Evolutionary conservation across 2,888 invertebrate species (phyloP).

Genomic region (Mesorhabditis belari): DNA sequence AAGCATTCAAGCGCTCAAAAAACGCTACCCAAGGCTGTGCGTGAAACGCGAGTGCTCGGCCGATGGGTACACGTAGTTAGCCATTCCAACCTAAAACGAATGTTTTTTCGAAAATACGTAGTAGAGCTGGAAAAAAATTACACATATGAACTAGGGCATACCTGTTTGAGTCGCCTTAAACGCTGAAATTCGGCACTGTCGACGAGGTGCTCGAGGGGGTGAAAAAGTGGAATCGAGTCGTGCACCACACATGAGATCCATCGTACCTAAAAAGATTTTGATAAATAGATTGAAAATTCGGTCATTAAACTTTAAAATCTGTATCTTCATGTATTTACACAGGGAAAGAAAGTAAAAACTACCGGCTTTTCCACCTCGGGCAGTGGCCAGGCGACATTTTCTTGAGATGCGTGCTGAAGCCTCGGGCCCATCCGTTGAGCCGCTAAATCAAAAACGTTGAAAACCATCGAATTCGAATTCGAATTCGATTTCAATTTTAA

Average conservation of each 20-base stretch:
- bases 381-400: no score
- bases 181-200: conserved; percentile 64
- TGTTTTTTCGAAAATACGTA: neutral
- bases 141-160: conserved; percentile 30
- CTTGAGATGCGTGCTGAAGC: no score
- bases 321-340: no score
- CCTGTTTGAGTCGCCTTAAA: conserved; percentile 62
- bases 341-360: neutral
- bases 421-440: no score
- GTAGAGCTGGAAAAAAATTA: no score
- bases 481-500: no score
- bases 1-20: neutral
- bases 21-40: conserved; percentile 62
- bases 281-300: neutral
- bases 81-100: conserved; percentile 59
- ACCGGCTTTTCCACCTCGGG: neutral
- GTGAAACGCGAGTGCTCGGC: conserved; percentile 63
- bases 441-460: no score
- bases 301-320: neutral
- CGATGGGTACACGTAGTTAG: conserved; percentile 58
- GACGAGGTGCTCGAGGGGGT: conserved; percentile 60
- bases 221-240: conserved; percentile 52
- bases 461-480: no score
- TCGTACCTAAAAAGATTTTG: conserved; percentile 3
- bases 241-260: conserved; percentile 26